Base-by-base conservation (phyloP, 1,140 invertebrate genomes). In the Drosophila mojavensis region DNA sequence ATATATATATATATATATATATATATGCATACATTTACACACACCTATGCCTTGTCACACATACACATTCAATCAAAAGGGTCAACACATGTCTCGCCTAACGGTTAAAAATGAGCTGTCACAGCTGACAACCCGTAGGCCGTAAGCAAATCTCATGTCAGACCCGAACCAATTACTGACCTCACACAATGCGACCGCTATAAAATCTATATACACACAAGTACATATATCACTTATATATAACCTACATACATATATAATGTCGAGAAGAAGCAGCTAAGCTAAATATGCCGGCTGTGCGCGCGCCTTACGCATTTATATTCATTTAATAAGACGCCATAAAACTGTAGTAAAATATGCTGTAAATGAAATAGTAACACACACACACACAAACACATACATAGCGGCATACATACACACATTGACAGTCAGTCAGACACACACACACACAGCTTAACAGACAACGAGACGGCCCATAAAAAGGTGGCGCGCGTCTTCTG, bases 301-400 rank as follows among this genome's bases (percentile, higher is more conserved):
- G 26, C 61, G 70, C 53, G 70, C 63, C 82, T 2, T 13, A 17
- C 75, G 59, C 82, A 86, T 86, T 86, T 82, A 86, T 88, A 79
- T 78, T 54, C 83, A 77, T 82, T 86, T 86, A 86, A 86, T 86
- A 86, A 86, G 82, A 83, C 60, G 30, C 79, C 83, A 88, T 88
- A 86, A 86, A 88, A 86, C 83, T 88, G 83, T 86, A 86, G 82
- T 88, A 86, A 81, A 86, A 81, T 39, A 39, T 75, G 82, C 78
- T 78, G 82, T 86, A 86, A 86, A 86, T 86, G 79, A 86, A 86
- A 85, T 88, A 86, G 83, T 79, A 79, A 48, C 55, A 65, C 55
- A 75, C 61, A 65, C 61, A 86, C 60, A 50, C 65, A 68, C 39
- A 56, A 59, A 55, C 55, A 65, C 67, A 9, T 6, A 33, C 9